Percentiles rank a stretch among this genome's conserved stretches.
Evolutionary conservation across 2,888 invertebrate genomes (phyloP).

Genomic region (Opisthograptis luteolata): DNA sequence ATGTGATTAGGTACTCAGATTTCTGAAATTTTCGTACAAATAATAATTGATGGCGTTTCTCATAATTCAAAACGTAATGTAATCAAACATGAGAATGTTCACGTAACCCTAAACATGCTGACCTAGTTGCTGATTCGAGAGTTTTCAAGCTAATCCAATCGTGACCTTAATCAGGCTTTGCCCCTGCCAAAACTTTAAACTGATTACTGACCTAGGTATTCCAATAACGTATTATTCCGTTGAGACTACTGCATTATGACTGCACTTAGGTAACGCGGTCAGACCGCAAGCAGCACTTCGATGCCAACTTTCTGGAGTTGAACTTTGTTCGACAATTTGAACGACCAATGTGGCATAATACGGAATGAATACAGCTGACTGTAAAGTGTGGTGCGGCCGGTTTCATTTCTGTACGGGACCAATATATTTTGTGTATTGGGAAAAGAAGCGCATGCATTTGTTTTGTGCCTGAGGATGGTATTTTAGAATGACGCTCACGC

Average conservation of each 20-base stretch:
- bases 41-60: too few species aligned
- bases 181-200: conserved; percentile 21
- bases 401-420: too few species aligned
- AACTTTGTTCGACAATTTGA: conserved; percentile 24
- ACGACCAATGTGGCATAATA: background rate
- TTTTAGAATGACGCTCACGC: too few species aligned
- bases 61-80: too few species aligned
- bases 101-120: background rate
- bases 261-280: conserved; percentile 55
- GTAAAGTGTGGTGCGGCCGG: too few species aligned
- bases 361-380: background rate
- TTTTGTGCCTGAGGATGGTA: too few species aligned
- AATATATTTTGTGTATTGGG: too few species aligned
- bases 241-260: conserved; percentile 55
- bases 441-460: too few species aligned
- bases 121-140: conserved; percentile 11
- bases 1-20: too few species aligned
- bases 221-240: conserved; percentile 32
- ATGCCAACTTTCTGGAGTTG: conserved; percentile 26
- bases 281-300: conserved; percentile 24
- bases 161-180: conserved; percentile 13
- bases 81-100: too few species aligned
- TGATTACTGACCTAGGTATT: conserved; percentile 33
- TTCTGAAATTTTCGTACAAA: too few species aligned
- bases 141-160: conserved; percentile 16